Evolutionary conservation across 1,140 invertebrate species (phyloP).

Genomic region (Drosophila ercepeae): DNA sequence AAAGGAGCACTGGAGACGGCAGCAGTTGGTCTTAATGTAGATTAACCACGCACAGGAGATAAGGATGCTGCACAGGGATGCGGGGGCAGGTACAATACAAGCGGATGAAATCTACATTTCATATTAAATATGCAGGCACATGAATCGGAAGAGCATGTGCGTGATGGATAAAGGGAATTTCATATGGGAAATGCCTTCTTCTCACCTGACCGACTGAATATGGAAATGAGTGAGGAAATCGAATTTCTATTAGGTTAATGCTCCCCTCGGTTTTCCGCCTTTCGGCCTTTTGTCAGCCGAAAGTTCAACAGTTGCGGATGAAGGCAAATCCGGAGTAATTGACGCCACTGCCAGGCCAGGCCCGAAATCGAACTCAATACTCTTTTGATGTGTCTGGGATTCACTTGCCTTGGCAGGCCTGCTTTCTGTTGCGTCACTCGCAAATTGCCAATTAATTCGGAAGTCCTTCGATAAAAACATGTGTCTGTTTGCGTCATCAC

Average conservation of each 20-base stretch:
- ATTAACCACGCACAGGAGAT: slow-evolving; percentile 50
- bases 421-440: slow-evolving; percentile 23
- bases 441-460: slow-evolving; percentile 41
- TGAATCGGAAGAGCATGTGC: slow-evolving; percentile 27
- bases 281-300: slow-evolving; percentile 18
- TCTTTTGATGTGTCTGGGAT: slow-evolving; percentile 22
- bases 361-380: slow-evolving; percentile 4
- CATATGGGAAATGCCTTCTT: slow-evolving; percentile 12
- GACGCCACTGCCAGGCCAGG: background rate
- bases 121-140: slow-evolving; percentile 14
- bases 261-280: no score
- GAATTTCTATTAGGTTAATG: slow-evolving; percentile 31
- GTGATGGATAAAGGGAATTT: slow-evolving; percentile 27
- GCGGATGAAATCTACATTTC: slow-evolving; percentile 26
- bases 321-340: background rate
- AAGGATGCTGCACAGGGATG: slow-evolving; percentile 16
- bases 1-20: background rate
- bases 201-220: slow-evolving; percentile 46
- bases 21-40: slow-evolving; percentile 30
- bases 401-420: slow-evolving; percentile 23
- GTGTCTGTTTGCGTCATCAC: background rate
- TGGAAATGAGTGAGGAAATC: slow-evolving; percentile 45
- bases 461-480: background rate
- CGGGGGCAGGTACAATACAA: background rate
- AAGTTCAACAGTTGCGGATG: slow-evolving; percentile 11